phyloP scores from a whole-genome alignment of 2,888 invertebrate genomes.

The Meiosimyza platycephala region DNA sequence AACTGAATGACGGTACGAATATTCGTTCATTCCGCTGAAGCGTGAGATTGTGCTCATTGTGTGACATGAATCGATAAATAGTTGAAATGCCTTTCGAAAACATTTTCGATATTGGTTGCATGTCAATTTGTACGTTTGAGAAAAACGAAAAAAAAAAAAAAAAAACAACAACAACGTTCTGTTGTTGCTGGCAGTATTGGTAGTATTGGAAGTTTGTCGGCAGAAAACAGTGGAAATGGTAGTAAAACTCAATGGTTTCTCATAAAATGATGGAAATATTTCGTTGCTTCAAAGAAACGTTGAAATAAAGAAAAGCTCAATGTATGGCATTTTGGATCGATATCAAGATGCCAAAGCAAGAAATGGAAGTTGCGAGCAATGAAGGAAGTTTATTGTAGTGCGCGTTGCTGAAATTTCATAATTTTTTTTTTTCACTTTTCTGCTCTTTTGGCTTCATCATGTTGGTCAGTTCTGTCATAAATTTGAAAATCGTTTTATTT shows the following conservation, averaged over 20 bases:
- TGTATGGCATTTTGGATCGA: too few species aligned
- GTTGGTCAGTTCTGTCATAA: too few species aligned
- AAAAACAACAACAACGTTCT: not conserved
- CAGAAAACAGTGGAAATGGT: not conserved
- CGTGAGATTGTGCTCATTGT: conserved; percentile 26
- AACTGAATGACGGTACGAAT: conserved; percentile 13
- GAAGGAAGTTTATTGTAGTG: too few species aligned
- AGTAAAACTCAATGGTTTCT: not conserved
- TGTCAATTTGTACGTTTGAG: conserved; percentile 10
- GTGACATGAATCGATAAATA: conserved; percentile 31
- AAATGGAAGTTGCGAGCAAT: too few species aligned
- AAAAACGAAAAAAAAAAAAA: not conserved
- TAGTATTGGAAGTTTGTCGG: not conserved
- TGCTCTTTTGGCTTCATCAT: too few species aligned
- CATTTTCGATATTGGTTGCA: conserved; percentile 26
- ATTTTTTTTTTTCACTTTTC: too few species aligned
- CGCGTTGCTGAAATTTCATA: too few species aligned
- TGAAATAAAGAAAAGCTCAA: too few species aligned
- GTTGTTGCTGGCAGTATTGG: not conserved
- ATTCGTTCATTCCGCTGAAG: conserved; percentile 20
- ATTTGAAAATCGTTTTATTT: too few species aligned
- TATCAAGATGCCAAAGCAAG: too few species aligned
- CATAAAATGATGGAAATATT: too few species aligned
- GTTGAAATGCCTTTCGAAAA: conserved; percentile 28
- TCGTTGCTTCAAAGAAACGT: not conserved